phyloP scores from a whole-genome alignment of 2,113 vertebrate species.

The Actenoides hombroni region DNA sequence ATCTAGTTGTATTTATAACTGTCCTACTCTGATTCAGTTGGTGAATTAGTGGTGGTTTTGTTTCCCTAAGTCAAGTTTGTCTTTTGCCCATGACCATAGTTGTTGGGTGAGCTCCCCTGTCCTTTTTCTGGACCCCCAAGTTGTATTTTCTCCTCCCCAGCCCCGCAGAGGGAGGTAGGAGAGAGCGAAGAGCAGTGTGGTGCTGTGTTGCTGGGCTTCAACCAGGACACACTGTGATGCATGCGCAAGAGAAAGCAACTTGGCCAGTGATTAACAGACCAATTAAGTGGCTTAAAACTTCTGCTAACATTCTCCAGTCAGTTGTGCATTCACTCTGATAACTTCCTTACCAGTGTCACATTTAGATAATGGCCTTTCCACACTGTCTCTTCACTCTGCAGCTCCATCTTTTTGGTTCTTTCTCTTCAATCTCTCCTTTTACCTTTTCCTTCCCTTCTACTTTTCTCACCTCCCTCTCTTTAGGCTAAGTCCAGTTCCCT shows the following conservation, averaged over 20 bases:
- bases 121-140: not conserved
- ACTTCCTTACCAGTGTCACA: not conserved
- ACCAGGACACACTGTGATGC: not conserved
- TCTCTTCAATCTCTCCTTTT: not conserved
- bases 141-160: not conserved
- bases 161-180: not conserved
- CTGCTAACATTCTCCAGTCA: not conserved
- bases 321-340: not conserved
- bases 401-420: not conserved
- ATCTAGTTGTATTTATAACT: too few species aligned
- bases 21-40: too few species aligned
- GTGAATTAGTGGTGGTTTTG: too few species aligned
- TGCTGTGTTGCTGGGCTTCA: not conserved
- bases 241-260: not conserved
- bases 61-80: too few species aligned
- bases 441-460: not conserved
- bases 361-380: not conserved
- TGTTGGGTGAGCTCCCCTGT: too few species aligned
- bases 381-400: not conserved
- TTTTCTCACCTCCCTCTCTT: not conserved
- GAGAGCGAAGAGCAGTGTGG: not conserved
- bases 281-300: conserved; percentile 43
- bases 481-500: not conserved
- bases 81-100: too few species aligned
- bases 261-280: conserved; percentile 18